Base-by-base conservation (phyloP, 2,888 invertebrate genomes). In the Drosophila bunnanda region DNA sequence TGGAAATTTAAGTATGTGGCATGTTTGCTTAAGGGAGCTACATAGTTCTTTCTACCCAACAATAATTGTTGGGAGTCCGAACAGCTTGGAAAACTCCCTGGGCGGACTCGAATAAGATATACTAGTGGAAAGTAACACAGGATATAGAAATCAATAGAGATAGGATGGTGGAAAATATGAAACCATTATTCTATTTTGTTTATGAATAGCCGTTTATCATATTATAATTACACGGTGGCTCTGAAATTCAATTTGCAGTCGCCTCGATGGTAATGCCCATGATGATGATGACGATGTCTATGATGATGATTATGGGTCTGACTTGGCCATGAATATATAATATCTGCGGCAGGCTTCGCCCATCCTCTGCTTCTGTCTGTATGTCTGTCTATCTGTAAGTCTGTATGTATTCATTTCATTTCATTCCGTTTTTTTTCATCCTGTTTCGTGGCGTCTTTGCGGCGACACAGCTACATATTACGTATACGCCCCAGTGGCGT, bases 301-400 rank as follows among this genome's bases (percentile, higher is more conserved):
- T 34, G 48, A 57, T 46, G 46, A 46, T 32, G 46, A 32, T 32
- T 57, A 32, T 34, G 12, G 48, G 48, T 48, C 32, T 57, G 46
- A 13, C 30, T 57, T 25, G 56, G 56, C 56, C 56, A 57, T 57
- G 56, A 57, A 57, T 57, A 48, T 34, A 57, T 57, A 57, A 57
- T 57, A 57, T 52, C 50, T 48, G 55, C 28, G 46, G 46, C 56
- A 57, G 25, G 32, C 46, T 15, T 56, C 22, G 30, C 32, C 50
- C 34, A 50, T 15, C 32, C 50, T 52, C 50, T 50, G 15, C 50
- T 32, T 5, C 15, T 34, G 22, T 15, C 15, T 22, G n/a, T 22
- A 32, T 44, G 22, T 46, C 20, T 41, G 20, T 55, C 38, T 53
- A 6, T 34, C 34, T 34, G 13, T 25, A 25, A 1, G 53, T 55